Base-by-base conservation (phyloP, 2,113 vertebrate species). In the Ranitomeya variabilis region DNA sequence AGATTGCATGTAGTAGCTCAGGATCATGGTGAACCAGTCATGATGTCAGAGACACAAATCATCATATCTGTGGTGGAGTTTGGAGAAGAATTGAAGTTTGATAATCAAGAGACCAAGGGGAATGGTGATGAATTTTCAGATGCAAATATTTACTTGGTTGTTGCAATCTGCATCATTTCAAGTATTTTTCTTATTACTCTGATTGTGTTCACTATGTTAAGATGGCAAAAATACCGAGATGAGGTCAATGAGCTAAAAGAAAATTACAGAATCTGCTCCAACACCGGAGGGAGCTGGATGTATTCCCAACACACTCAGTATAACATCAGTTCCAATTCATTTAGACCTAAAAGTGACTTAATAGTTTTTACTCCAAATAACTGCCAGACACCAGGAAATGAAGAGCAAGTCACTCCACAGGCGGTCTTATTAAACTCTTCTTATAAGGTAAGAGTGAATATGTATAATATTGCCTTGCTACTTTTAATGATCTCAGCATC, bases 361-460 rank as follows among this genome's bases (percentile, higher is more conserved):
- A 94, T 95, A 92, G 93, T 94, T 83, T 95, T 95, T 82, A 95
- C 92, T 2, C 94, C 94, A 26, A 92, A 92, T 59, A 80, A 57
- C 7, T 74, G 7, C 10, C 71, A 74, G 6, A 45, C 71, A 45
- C 83, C 95, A 51, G 0, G 76, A 91, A 90, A 15, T 78, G 55
- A 4, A 0, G 19, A 16, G 82, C 90, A 23, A 86, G 31, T 51
- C 31, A 45, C 23, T 45, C 37, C 37, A 45, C 37, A 45, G 37
- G 37, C 37, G 37, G 37, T 45, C 3, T 45, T 45, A 5, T 4
- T 45, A 5, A 45, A 45, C 37, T 45, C 37, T 45, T 45, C 37
- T 45, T 45, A 45, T 45, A 45, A 45, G 37, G 37, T 45, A 45
- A 45, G 37, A 45, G 37, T 45, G 37, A 2, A 4, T 3, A 45